Evolutionary conservation across 2,888 invertebrate genomes (phyloP).

Genomic region (Shargacucullia verbasci): DNA sequence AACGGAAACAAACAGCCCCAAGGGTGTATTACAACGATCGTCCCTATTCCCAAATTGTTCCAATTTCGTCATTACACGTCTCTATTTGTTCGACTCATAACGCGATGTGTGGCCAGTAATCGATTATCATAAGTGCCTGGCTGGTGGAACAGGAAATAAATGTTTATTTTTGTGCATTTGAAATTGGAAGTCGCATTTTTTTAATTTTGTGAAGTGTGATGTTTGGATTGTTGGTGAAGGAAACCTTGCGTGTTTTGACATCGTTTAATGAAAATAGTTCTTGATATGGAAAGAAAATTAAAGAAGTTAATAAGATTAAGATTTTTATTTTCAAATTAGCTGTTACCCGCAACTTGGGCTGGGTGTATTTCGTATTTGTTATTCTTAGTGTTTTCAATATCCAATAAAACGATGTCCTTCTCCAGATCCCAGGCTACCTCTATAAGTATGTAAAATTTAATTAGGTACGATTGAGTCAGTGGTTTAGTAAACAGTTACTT

Average conservation of each 20-base stretch:
- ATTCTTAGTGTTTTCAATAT: too few species aligned
- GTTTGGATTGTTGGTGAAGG: constrained; percentile 15
- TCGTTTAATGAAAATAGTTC: too few species aligned
- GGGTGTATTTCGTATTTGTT: too few species aligned
- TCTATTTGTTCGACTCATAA: constrained; percentile 57
- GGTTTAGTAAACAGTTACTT: too few species aligned
- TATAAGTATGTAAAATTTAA: too few species aligned
- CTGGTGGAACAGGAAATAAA: constrained; percentile 55
- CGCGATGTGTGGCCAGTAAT: constrained; percentile 63
- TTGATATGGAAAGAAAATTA: too few species aligned
- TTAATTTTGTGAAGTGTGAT: constrained; percentile 26
- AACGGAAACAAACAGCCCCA: constrained; percentile 43
- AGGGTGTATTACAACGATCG: constrained; percentile 46
- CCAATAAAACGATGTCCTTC: too few species aligned
- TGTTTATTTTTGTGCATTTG: constrained; percentile 40
- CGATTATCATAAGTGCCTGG: constrained; percentile 57
- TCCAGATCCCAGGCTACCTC: too few species aligned
- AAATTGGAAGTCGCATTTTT: constrained; percentile 41
- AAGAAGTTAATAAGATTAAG: too few species aligned
- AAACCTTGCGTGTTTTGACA: neutral
- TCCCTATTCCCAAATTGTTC: constrained; percentile 50
- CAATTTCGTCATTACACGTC: constrained; percentile 61
- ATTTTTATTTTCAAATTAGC: too few species aligned
- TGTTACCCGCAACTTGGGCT: too few species aligned
- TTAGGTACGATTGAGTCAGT: too few species aligned